Evolutionary conservation across 1,140 invertebrate genomes (phyloP).

Genomic region (Sinonovacula constricta): DNA sequence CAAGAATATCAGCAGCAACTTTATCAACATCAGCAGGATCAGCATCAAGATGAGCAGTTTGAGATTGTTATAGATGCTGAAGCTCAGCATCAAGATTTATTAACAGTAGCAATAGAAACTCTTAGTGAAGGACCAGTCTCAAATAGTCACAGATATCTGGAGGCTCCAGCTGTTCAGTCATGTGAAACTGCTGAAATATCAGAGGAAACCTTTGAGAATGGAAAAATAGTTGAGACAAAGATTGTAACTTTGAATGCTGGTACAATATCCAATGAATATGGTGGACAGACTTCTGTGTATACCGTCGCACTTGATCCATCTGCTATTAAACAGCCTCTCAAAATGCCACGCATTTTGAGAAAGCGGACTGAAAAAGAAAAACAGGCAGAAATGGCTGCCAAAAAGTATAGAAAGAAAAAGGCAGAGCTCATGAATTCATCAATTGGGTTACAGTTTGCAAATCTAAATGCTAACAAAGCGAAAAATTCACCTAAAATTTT

Average conservation of each 20-base stretch:
- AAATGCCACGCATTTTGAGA: slow-evolving; percentile 27
- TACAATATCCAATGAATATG: slow-evolving; percentile 29
- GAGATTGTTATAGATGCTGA: slow-evolving; percentile 15
- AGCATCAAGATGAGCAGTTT: background rate
- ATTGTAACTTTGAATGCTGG: slow-evolving; percentile 44
- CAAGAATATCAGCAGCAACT: background rate
- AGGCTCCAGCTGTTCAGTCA: background rate
- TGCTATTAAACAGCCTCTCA: slow-evolving; percentile 18
- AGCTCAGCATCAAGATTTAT: slow-evolving; percentile 46
- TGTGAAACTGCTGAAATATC: background rate
- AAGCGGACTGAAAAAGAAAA: slow-evolving; percentile 38
- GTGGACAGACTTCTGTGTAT: slow-evolving; percentile 41
- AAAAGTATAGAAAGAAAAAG: slow-evolving; percentile 39
- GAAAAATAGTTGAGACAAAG: slow-evolving; percentile 32
- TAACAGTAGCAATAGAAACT: slow-evolving; percentile 45
- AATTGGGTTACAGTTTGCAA: too few species aligned
- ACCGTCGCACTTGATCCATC: slow-evolving; percentile 41
- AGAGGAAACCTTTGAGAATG: slow-evolving; percentile 32
- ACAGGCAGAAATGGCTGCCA: slow-evolving; percentile 34
- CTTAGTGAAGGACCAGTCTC: slow-evolving; percentile 25
- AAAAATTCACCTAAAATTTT: too few species aligned
- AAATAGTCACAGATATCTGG: slow-evolving; percentile 1
- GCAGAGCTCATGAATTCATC: slow-evolving; percentile 14
- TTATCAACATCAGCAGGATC: background rate
- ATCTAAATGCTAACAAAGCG: too few species aligned